phyloP scores from a whole-genome alignment of 2,888 invertebrate genomes.

The Metellina segmentata region DNA sequence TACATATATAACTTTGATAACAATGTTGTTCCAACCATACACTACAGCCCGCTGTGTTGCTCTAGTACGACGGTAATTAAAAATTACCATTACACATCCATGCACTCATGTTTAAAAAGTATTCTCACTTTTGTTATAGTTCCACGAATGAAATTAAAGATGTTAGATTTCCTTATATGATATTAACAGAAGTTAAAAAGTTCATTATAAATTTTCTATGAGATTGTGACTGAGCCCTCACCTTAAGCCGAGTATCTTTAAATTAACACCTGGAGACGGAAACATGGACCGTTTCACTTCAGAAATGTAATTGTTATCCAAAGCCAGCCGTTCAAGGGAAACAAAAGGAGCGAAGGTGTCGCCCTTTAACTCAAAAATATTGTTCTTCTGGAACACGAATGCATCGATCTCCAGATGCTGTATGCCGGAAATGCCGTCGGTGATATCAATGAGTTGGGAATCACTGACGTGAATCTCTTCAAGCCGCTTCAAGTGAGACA shows the following conservation, averaged over 20 bases:
- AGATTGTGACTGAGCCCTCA: neutral
- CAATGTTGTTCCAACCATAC: no score
- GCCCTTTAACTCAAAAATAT: constrained; percentile 12
- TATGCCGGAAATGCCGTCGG: constrained; percentile 37
- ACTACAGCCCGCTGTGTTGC: no score
- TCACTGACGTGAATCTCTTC: constrained; percentile 41
- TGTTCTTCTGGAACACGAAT: constrained; percentile 44
- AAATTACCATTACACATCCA: no score
- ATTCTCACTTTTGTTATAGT: no score
- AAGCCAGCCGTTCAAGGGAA: constrained; percentile 33
- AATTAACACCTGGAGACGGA: constrained; percentile 18
- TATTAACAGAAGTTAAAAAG: no score
- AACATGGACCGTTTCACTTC: constrained; percentile 49
- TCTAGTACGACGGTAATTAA: no score
- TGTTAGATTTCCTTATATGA: no score
- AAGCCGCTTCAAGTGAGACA: constrained; percentile 17
- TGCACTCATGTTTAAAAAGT: no score
- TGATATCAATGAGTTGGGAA: constrained; percentile 28
- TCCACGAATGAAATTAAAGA: no score
- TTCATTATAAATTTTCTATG: no score
- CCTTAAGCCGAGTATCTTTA: constrained; percentile 53
- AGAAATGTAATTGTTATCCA: constrained; percentile 41
- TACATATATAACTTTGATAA: no score
- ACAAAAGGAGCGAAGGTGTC: constrained; percentile 34
- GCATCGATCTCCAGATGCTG: constrained; percentile 37